Conservation (phyloP, 2,888 invertebrate species). For the Meandrusa payeni region DNA sequence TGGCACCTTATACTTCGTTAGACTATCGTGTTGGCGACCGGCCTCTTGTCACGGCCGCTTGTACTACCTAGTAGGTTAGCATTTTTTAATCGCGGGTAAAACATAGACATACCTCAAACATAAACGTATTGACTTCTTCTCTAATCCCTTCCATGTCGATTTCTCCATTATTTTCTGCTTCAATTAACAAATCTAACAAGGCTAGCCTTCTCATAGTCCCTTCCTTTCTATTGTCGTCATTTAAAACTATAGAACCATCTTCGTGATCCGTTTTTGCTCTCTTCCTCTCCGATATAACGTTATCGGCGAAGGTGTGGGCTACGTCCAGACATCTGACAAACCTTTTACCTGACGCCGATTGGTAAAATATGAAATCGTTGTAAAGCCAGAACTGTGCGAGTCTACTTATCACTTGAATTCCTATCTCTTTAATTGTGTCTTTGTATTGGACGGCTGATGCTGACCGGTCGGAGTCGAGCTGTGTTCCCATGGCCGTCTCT, state of each 20-base stretch:
- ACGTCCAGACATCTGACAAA: conserved; percentile 67
- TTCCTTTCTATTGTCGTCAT: conserved; percentile 25
- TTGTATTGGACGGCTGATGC: conserved; percentile 68
- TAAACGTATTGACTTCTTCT: conserved; percentile 88
- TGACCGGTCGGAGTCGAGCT: conserved; percentile 63
- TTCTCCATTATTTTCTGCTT: conserved; percentile 79
- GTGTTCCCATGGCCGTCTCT: conserved; percentile 84
- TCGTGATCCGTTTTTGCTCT: conserved; percentile 28
- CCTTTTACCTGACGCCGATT: conserved; percentile 60
- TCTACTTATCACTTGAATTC: conserved; percentile 42
- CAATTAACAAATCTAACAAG: conserved; percentile 83
- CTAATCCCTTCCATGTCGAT: conserved; percentile 83
- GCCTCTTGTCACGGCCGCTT: no score
- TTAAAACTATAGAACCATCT: background rate
- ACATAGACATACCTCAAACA: conserved; percentile 84
- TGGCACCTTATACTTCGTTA: no score
- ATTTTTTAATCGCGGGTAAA: no score
- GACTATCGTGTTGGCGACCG: no score
- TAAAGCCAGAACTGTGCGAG: conserved; percentile 79
- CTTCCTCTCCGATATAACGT: conserved; percentile 75
- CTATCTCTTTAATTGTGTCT: conserved; percentile 66
- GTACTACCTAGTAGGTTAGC: no score
- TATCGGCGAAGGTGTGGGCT: conserved; percentile 77
- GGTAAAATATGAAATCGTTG: conserved; percentile 70
- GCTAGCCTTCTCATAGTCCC: conserved; percentile 76